phyloP scores from a whole-genome alignment of 2,888 invertebrate species.

The Lasioglossum calceatum region DNA sequence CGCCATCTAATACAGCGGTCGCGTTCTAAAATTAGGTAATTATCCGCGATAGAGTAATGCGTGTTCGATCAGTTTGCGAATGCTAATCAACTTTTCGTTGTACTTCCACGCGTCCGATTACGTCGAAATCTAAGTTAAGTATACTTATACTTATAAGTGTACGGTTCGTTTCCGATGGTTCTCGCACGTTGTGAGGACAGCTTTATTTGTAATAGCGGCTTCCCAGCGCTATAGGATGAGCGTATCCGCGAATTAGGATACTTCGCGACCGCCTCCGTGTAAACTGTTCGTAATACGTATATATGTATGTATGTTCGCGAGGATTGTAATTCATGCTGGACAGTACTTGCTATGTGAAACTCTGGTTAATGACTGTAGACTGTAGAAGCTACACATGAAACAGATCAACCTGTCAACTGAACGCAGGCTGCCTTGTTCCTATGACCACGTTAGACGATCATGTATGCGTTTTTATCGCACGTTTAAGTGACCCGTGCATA shows the following conservation, averaged over 20 bases:
- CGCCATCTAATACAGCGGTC: constrained; percentile 50
- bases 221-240: not conserved
- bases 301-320: not conserved
- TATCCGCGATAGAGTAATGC: not conserved
- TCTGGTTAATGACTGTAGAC: constrained; percentile 54
- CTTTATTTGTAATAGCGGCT: constrained; percentile 4
- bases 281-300: constrained; percentile 40
- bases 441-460: constrained; percentile 40
- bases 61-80: not conserved
- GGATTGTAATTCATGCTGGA: constrained; percentile 21
- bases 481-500: constrained; percentile 28
- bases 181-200: not conserved
- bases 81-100: constrained; percentile 13
- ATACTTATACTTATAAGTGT: not conserved
- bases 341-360: constrained; percentile 29
- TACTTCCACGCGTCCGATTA: not conserved
- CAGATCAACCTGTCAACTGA: constrained; percentile 43
- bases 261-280: constrained; percentile 18
- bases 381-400: constrained; percentile 35
- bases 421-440: constrained; percentile 32
- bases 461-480: constrained; percentile 23
- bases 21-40: constrained; percentile 33
- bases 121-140: not conserved
- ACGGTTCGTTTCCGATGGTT: not conserved
- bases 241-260: constrained; percentile 12